A percentile compares a stretch with the other conserved stretches of the same genome.
These are phyloP conservation scores for Etia nguti DNA, from an alignment of 2,113 vertebrate species.

Conservation along the genomic window DNA sequence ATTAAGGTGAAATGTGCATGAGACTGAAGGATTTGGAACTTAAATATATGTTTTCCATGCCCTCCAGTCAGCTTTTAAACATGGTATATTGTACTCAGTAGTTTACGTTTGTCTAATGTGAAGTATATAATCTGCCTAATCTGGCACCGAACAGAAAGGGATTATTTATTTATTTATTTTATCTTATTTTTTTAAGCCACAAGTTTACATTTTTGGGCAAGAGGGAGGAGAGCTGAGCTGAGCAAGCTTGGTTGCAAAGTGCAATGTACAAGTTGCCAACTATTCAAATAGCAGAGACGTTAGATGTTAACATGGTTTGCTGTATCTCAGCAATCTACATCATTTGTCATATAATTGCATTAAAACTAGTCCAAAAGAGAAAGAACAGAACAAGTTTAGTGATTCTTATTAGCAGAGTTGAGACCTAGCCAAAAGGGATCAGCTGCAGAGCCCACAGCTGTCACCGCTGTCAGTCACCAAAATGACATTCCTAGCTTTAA, in stretches of 20 bases:
- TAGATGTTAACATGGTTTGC: fast-evolving
- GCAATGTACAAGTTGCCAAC: background rate
- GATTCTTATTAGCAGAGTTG: background rate
- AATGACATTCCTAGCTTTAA: background rate
- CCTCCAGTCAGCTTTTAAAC: background rate
- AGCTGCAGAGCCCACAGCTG: background rate
- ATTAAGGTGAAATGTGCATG: slow-evolving; percentile 10
- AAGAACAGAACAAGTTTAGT: background rate
- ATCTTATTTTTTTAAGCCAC: background rate
- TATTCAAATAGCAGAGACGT: background rate
- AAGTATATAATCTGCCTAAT: background rate
- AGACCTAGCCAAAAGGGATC: background rate
- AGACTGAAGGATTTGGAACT: background rate
- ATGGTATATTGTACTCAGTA: background rate
- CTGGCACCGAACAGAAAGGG: background rate
- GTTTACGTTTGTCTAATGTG: background rate
- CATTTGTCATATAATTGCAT: background rate
- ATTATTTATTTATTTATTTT: background rate
- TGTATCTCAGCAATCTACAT: background rate
- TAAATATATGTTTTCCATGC: background rate
- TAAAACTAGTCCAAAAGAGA: background rate
- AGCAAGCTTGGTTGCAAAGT: background rate
- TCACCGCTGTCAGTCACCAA: background rate
- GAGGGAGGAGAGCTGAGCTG: background rate
- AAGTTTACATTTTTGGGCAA: background rate